Base-by-base conservation (phyloP, 2,797 vertebrate species). In the Parotocinclus haroldoi region DNA sequence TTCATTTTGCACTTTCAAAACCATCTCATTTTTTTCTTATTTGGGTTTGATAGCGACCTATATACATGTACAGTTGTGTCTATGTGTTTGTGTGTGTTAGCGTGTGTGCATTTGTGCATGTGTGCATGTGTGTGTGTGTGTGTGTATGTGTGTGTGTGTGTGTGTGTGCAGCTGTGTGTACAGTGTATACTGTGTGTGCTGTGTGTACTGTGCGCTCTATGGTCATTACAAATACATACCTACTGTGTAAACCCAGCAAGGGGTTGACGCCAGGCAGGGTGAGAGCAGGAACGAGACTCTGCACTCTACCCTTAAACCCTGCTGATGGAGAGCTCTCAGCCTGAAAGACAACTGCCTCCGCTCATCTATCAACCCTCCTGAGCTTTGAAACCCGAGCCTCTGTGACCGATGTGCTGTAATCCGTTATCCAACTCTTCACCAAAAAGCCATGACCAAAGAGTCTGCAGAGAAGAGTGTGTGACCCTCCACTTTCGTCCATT, bases 271-370 rank as follows among this genome's bases (percentile, higher is more conserved):
- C 73, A 75, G 56, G 45, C 63, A 67, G 52, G 44, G 72, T 46
- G 70, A 58, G 18, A 46, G 68, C 40, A 56, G 53, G 73, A 72
- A 63, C 54, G 63, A 63, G 67, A 66, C 50, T 60, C 54, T 11
- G 67, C 68, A 71, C 56, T 73, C 55, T 56, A 60, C 66, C 72
- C 66, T 74, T 72, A 74, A 67, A 74, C 68, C 51, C 63, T 58
- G 75, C 75, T 75, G 78, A 79, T 75, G 75, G 75, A 79, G 58
- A 70, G 68, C 69, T 77, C 75, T 72, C 75, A 59, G 78, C 69
- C 52, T 74, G 72, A 57, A 61, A 60, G 75, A 79, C 78, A 79
- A 79, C 72, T 75, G 78, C 75, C 72, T 76, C 69, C 70, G 66
- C 78, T 79, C 72, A 66, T 79, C 73, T 75, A 77, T 79, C 75